A percentile compares a stretch with the other conserved stretches of the same genome.
Evolutionary conservation across 2,888 invertebrate genomes (phyloP).

Genomic region (Apomyelois bistriatella): DNA sequence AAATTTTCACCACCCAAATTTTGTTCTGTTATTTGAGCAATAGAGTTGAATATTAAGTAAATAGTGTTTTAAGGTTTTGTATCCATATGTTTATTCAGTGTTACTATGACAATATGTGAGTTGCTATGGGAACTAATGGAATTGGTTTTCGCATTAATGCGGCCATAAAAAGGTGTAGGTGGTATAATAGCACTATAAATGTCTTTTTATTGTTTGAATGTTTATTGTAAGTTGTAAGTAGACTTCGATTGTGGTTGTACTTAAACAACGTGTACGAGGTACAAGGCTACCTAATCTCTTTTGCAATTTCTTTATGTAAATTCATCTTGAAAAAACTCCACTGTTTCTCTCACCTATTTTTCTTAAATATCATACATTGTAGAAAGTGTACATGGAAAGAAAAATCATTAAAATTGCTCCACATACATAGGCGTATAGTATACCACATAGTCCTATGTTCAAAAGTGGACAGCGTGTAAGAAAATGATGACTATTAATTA

Average conservation of each 20-base stretch:
- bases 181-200: constrained; percentile 4
- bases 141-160: constrained; percentile 11
- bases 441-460: too few relatives aligned
- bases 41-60: constrained; percentile 18
- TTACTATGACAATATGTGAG: constrained; percentile 17
- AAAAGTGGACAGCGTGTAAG: too few relatives aligned
- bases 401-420: too few relatives aligned
- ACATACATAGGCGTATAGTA: too few relatives aligned
- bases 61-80: constrained; percentile 11
- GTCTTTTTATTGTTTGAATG: neutral
- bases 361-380: too few relatives aligned
- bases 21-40: constrained; percentile 11
- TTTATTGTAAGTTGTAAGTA: neutral
- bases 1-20: neutral
- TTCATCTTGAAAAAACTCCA: too few relatives aligned
- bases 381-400: too few relatives aligned
- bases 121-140: constrained; percentile 25
- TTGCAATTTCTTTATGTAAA: too few relatives aligned
- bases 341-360: too few relatives aligned
- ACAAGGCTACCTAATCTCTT: too few relatives aligned
- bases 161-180: constrained; percentile 8
- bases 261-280: too few relatives aligned
- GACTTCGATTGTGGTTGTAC: neutral
- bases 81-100: constrained; percentile 12
- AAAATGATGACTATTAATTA: too few relatives aligned